Base-by-base conservation (phyloP, 37 sponge, comb jelly and placozoan genomes). In the Chondrosia reniformis region DNA sequence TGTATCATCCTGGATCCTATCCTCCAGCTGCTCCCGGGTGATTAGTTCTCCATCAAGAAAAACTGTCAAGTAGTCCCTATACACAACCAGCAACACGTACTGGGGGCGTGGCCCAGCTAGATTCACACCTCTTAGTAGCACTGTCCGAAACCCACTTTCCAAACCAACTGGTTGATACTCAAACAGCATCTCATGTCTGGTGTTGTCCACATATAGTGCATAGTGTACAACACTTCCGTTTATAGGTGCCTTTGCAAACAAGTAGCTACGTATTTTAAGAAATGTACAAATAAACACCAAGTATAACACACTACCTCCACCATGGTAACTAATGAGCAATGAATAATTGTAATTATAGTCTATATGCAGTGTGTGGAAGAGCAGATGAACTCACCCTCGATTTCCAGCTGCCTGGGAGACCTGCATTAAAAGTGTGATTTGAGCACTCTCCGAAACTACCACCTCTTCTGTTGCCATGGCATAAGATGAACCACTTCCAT, bases 211-310 rank as follows among this genome's bases (percentile, higher is more conserved):
- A 40, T 41, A 79, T 3, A 91, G 49, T 9, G 79, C 87, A 40
- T n/a, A n/a, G n/a, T n/a, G n/a, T n/a, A n/a, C n/a, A 33, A 86
- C 84, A 24, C 65, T 57, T 1, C 87, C 92, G 42, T 65, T 66
- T 4, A 55, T 17, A 3, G 82, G 67, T 32, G 92, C 66, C 81
- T 91, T 91, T n/a, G 92, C 92, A 59, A 87, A 61, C 33, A 91
- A 6, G 59, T 85, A 90, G 19, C 91, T 85, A 43, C 34, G 27
- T n/a, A n/a, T n/a, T n/a, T n/a, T n/a, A n/a, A n/a, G n/a, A n/a
- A n/a, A n/a, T n/a, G n/a, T n/a, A n/a, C n/a, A n/a, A n/a, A n/a
- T n/a, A n/a, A n/a, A n/a, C n/a, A n/a, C n/a, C n/a, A n/a, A n/a
- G n/a, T n/a, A n/a, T n/a, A n/a, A n/a, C n/a, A n/a, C n/a, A n/a